Base-by-base conservation (phyloP, 2,113 vertebrate species). In the Apeltes quadracus region DNA sequence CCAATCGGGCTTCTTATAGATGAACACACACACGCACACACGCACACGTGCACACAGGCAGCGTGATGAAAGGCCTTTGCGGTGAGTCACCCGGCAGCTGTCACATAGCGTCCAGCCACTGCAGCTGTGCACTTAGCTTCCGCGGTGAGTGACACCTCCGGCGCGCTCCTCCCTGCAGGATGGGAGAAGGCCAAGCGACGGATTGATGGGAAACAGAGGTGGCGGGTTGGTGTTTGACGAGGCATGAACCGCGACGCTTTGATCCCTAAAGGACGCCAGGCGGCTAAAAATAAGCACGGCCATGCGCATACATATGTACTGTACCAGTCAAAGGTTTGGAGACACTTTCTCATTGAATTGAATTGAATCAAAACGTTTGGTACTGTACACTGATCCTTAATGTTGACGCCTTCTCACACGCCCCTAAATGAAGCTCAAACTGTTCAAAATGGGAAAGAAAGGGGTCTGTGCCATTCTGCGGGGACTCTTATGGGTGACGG, bases 81-180 rank as follows among this genome's bases (percentile, higher is more conserved):
- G 41, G 81, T 91, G 85, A 90, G 80, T 86, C 90, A 88, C 72
- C 53, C 65, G 41, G 84, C 91, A 91, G 91, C 90, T 92, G 91
- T 79, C 83, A 69, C 61, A 78, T 67, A 79, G 77, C 57, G 73
- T 88, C 76, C 72, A 56, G 46, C 66, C 59, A 62, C 58, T 75
- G 86, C 88, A 89, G 89, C 90, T 91, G 87, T 85, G 88, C 80
- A 76, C 65, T 75, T 36, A 41, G 54, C 75, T 73, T 74, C 77
- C 79, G 88, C 85, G 89, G 83, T 84, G 86, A 89, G 54, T 78
- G 72, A 84, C 83, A 82, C 72, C 55, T 56, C 43, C 58, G 83
- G 79, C 76, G 79, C 51, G 3, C 36, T 20, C 48, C 41, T 41
- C 27, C 62, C 58, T 62, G 20, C 25, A 41, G 59, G 41, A 29